Evolutionary conservation across 2,113 vertebrate genomes (phyloP), one percentile per base, ranked within the genome.

Genomic region (Cyanistes caeruleus): DNA sequence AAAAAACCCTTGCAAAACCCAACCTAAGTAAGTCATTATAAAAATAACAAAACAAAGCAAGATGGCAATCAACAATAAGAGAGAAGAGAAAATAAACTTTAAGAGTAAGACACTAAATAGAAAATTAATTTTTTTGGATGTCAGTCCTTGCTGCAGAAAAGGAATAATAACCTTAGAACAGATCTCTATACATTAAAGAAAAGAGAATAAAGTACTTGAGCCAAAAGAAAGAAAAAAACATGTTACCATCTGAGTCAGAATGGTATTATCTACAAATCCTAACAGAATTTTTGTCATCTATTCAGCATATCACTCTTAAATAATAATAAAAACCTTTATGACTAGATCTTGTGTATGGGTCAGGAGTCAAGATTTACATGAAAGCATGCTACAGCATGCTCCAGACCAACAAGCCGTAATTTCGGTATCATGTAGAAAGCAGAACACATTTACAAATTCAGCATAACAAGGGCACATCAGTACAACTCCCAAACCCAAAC

Each of bases 201-300:
- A 91, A 37, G 11, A 91, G 60, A 89, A 84, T 56, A 84, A 93
- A 90, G 24, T 68, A 85, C 37, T 79, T 53, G n/a, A 64, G 41
- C 64, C 52, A 91, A 89, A 92, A 87, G 52, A 80, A 90, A 78
- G 33, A 44, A 75, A 88, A 89, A 30, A 60, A 31, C 41, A 44
- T 25, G 16, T 69, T 53, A 58, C 25, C 55, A 58, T 44, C 82
- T 28, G n/a, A 65, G 28, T 79, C 56, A 73, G 49, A 76, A 83
- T 33, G 11, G 18, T 70, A 65, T 16, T 69, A 33, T 0, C 6
- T 52, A 87, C 30, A 87, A 79, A 75, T 49, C 62, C 62, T 35
- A 83, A 53, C 28, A 68, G 39, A 74, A 21, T 39, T 87, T 87
- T 91, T 90, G n/a, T 43, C 59, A 83, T 76, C 58, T 73, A 28